These are phyloP conservation scores for Monopterus albus DNA, from an alignment of 2,113 vertebrate genomes.

Conservation along the genomic window DNA sequence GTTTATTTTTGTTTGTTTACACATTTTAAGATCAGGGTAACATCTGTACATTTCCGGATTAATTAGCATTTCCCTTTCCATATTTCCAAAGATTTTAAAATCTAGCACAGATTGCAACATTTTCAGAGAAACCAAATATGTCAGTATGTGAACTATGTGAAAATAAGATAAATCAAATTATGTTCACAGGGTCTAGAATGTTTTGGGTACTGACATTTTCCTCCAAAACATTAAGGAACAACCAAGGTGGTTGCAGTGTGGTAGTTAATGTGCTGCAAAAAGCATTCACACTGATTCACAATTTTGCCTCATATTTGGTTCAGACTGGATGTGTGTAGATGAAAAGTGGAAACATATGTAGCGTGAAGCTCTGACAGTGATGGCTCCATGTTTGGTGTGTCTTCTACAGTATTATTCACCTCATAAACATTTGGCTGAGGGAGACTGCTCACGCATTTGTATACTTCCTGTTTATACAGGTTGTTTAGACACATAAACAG, in stretches of 20 bases:
- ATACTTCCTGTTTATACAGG: slow-evolving; percentile 56
- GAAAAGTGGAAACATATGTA: slow-evolving; percentile 20
- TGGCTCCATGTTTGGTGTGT: neutral
- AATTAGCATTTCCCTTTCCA: neutral
- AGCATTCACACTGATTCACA: neutral
- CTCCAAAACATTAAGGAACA: neutral
- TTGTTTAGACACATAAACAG: slow-evolving; percentile 40
- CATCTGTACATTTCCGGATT: neutral
- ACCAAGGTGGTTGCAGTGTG: neutral
- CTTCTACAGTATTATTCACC: neutral
- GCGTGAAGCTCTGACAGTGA: neutral
- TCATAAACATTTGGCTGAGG: neutral
- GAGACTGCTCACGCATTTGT: slow-evolving; percentile 6
- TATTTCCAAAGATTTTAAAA: slow-evolving; percentile 24
- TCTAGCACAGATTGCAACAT: neutral
- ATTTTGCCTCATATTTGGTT: slow-evolving; percentile 3
- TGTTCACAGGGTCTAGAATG: neutral
- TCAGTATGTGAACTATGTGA: neutral
- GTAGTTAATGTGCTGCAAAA: neutral
- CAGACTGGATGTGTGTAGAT: neutral
- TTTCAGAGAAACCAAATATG: neutral
- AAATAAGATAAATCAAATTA: neutral
- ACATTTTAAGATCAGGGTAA: neutral
- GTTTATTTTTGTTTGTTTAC: slow-evolving; percentile 59
- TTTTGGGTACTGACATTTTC: neutral